Base-by-base conservation (phyloP, 2,888 invertebrate species). In the Trilocha varians region DNA sequence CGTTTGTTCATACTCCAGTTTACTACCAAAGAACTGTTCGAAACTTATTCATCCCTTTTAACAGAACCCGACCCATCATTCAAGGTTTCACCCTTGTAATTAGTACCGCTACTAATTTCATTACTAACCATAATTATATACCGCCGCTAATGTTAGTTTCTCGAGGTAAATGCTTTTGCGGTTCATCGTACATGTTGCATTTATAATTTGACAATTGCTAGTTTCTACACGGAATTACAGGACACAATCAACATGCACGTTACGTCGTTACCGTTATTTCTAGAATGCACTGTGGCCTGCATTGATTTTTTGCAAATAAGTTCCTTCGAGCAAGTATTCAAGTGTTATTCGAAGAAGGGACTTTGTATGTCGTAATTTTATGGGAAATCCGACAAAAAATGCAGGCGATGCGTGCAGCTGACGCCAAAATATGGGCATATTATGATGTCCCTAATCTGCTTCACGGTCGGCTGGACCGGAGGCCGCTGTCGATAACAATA, bases 371-470 rank as follows among this genome's bases (percentile, higher is more conserved):
- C 25, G 11, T 4, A 25, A 25, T 25, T 25, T 25, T 9, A 1
- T 25, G 25, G 41, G 39, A 38, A 33, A 38, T 42, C 13, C 16
- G 15, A 33, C 11, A 16, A 39, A 15, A 58, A 55, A 65, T 68
- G 75, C 70, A 72, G 63, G 70, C 65, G 66, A 71, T 70, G 74
- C 64, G 71, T 82, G 83, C 84, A 85, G 84, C 84, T 85, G 84
- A 80, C 84, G 77, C 72, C 72, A 63, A 70, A 80, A 77, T 78
- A 78, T 78, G 76, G 73, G 61, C 65, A 78, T 77, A 80, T 78
- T 79, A 83, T 83, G 78, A 79, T 78, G 83, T 78, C 79, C 83
- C 82, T 84, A 83, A 83, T 83, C 82, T 82, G 78, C 74, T 83
- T 78, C 74, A 82, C 75, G 79, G 74, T 76, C 59, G 70, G 72